These are phyloP conservation scores for Chloroceryle amazona DNA, from an alignment of 2,797 vertebrate genomes.

Conservation along the genomic window DNA sequence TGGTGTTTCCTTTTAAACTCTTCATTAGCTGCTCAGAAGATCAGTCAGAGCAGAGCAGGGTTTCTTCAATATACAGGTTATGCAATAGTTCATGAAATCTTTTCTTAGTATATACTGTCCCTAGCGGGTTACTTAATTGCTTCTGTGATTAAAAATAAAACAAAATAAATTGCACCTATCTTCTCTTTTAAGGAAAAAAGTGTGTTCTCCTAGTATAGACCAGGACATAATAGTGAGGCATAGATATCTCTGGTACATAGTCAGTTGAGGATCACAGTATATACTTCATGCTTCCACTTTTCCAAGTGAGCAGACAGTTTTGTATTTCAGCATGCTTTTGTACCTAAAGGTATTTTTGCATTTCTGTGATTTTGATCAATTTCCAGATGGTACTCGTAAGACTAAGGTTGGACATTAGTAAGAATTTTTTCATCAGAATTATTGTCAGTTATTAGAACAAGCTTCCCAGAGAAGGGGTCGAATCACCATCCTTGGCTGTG, in stretches of 20 bases:
- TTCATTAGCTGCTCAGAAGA: neutral
- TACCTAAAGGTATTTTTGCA: neutral
- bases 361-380: neutral
- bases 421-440: too few relatives aligned
- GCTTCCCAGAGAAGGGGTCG: too few relatives aligned
- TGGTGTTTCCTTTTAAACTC: neutral
- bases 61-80: neutral
- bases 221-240: neutral
- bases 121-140: neutral
- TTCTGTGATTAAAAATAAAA: neutral
- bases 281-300: neutral
- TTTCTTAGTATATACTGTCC: neutral
- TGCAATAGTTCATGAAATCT: neutral
- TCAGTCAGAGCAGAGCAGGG: neutral
- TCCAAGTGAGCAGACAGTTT: neutral
- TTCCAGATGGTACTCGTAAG: slow-evolving; percentile 1
- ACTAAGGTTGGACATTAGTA: neutral
- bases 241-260: neutral
- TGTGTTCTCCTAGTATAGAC: neutral
- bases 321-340: neutral
- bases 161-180: neutral
- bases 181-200: neutral
- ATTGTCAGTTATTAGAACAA: too few relatives aligned
- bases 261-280: neutral
- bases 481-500: neutral